Percentiles rank a stretch among this genome's conserved stretches.
These are phyloP conservation scores for Nemurella pictetii DNA, from an alignment of 2,888 invertebrate genomes.

Conservation along the genomic window DNA sequence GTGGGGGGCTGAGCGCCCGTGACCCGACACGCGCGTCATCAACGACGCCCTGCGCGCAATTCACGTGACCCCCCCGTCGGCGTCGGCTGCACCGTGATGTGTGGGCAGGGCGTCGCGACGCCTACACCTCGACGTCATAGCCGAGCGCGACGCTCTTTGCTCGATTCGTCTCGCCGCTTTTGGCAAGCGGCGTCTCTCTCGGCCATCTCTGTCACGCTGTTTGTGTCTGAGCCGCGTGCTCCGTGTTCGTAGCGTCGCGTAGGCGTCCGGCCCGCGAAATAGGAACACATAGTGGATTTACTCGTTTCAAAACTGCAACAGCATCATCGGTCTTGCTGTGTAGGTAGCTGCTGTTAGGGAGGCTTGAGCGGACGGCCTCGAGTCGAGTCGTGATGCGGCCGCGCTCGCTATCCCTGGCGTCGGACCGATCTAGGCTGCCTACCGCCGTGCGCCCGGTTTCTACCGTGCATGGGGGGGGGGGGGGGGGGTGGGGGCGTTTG, in stretches of 20 bases:
- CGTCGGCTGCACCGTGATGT: not conserved
- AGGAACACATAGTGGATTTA: not conserved
- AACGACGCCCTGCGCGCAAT: not conserved
- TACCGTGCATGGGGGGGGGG: not conserved
- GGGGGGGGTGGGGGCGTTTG: not conserved
- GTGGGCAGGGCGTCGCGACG: not conserved
- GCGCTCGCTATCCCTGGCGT: too few species aligned
- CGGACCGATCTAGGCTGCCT: too few species aligned
- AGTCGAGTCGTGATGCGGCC: not conserved
- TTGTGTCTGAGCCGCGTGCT: too few species aligned
- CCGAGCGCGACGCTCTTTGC: not conserved
- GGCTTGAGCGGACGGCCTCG: too few species aligned
- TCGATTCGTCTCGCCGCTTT: not conserved
- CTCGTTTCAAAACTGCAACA: not conserved
- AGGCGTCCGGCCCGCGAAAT: not conserved
- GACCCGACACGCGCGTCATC: not conserved
- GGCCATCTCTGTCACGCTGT: not conserved
- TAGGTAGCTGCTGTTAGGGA: not conserved
- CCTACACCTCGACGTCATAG: not conserved
- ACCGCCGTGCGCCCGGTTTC: not conserved
- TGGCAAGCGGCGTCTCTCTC: not conserved
- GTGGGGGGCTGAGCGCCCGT: too few species aligned
- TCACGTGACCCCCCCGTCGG: not conserved
- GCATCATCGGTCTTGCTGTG: not conserved
- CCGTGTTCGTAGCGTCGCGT: too few species aligned